Evolutionary conservation across 2,797 vertebrate genomes (phyloP), one percentile per base, ranked within the genome.

Genomic region (Salarias fasciatus): DNA sequence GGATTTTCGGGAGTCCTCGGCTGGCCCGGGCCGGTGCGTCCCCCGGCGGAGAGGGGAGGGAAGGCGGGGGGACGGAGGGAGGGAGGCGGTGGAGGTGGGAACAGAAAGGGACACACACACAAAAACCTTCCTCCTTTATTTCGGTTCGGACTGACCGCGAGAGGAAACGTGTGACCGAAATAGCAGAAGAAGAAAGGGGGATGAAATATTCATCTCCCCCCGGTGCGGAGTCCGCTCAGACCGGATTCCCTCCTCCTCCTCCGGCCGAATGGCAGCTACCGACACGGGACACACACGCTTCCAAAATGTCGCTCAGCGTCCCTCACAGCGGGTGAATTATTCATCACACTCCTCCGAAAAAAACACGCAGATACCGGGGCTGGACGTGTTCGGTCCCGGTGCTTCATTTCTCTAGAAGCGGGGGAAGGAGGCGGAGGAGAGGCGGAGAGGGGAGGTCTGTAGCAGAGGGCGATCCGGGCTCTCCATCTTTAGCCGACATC

Each of bases 401-500:
- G 6, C 33, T 35, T 35, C 6, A 35, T 6, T 9, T 6, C 33
- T 6, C 9, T 35, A 35, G 6, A 35, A 35, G 43, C 30, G 36
- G 38, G 15, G 49, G 38, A 8, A 38, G 11, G 36, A 12, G 9
- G 36, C 2, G 36, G 36, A 36, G 11, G 8, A 35, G n/a, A 41
- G 6, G 40, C 8, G 6, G 13, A 38, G 41, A 46, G 10, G 42
- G 2, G 53, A 53, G 49, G 35, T 69, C 51, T 67, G 71, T 3
- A 68, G 59, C 66, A 73, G 78, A 52, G 81, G 85, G 69, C 59
- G 68, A 66, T 55, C 55, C 72, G 47, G 65, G 77, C 73, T 53
- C 82, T 86, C 85, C 87, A 83, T 89, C 86, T 86, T 81, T 83
- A 72, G 72, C 87, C 86, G 88, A 91, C 91, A 92, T 92, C 92